Evolutionary conservation across 2,113 vertebrate genomes (phyloP).

Genomic region (Charadrius vociferus): DNA sequence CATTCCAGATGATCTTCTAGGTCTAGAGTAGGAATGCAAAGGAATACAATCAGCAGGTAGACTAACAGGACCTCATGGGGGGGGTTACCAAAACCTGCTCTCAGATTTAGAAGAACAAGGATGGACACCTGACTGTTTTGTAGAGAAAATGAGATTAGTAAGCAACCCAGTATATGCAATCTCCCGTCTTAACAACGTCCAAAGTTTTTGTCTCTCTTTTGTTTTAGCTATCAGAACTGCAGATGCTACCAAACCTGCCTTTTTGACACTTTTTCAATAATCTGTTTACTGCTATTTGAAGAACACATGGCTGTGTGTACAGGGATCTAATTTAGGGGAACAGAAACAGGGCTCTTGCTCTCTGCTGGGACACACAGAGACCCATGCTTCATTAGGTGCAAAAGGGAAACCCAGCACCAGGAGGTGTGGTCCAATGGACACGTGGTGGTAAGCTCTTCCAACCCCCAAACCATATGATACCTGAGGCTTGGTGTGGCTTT

Average conservation of each 20-base stretch:
- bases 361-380: not conserved
- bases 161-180: not conserved
- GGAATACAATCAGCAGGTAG: not conserved
- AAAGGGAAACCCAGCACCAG: not conserved
- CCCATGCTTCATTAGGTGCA: not conserved
- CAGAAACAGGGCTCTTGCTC: fast-evolving
- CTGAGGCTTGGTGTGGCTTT: not conserved
- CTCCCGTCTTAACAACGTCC: not conserved
- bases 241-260: not conserved
- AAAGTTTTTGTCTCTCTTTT: not conserved
- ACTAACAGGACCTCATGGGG: not conserved
- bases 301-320: not conserved
- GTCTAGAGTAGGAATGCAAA: not conserved
- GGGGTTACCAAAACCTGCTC: not conserved
- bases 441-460: not conserved
- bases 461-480: too few relatives aligned
- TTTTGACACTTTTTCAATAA: not conserved
- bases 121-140: not conserved
- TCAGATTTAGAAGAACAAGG: not conserved
- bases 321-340: not conserved
- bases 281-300: not conserved
- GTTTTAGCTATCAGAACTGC: not conserved
- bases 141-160: not conserved
- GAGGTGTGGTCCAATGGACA: not conserved
- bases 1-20: not conserved